A percentile compares a stretch with the other conserved stretches of the same genome.
These are phyloP conservation scores for Moxostoma hubbsi DNA, from an alignment of 2,797 vertebrate genomes.

Conservation along the genomic window DNA sequence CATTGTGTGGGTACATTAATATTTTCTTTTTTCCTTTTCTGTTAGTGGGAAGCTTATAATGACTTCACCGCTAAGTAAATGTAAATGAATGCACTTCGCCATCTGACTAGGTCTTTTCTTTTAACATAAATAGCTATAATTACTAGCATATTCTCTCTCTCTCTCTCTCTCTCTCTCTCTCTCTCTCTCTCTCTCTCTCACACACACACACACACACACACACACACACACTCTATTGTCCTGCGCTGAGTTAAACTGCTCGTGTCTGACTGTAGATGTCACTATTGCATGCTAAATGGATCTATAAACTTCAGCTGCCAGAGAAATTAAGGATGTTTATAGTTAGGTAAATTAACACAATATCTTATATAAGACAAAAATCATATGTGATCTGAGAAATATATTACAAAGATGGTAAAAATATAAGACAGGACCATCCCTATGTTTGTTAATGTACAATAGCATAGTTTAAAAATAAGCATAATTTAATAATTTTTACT, in stretches of 20 bases:
- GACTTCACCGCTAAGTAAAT: slow-evolving; percentile 66
- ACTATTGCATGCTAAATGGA: slow-evolving; percentile 77
- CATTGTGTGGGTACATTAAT: slow-evolving; percentile 39
- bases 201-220: slow-evolving; percentile 23
- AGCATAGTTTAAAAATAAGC: background rate
- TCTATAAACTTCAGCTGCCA: background rate
- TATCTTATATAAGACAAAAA: background rate
- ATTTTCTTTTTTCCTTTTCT: slow-evolving; percentile 5
- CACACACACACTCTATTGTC: slow-evolving; percentile 4
- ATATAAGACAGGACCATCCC: background rate
- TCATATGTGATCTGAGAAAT: background rate
- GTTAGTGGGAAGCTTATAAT: slow-evolving; percentile 39
- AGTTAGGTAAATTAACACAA: slow-evolving; percentile 14
- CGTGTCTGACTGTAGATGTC: slow-evolving; percentile 76
- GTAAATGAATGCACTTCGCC: slow-evolving; percentile 70
- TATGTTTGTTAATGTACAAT: background rate
- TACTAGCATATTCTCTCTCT: slow-evolving; percentile 60
- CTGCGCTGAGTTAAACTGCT: slow-evolving; percentile 45
- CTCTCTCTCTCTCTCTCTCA: background rate
- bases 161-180: slow-evolving; percentile 18
- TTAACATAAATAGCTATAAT: slow-evolving; percentile 72
- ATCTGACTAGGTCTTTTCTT: slow-evolving; percentile 60
- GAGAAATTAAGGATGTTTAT: slow-evolving; percentile 17
- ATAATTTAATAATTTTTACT: background rate
- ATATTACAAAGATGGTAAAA: background rate